Conservation (phyloP, 2,797 vertebrate genomes). For the Artibeus jamaicensis region DNA sequence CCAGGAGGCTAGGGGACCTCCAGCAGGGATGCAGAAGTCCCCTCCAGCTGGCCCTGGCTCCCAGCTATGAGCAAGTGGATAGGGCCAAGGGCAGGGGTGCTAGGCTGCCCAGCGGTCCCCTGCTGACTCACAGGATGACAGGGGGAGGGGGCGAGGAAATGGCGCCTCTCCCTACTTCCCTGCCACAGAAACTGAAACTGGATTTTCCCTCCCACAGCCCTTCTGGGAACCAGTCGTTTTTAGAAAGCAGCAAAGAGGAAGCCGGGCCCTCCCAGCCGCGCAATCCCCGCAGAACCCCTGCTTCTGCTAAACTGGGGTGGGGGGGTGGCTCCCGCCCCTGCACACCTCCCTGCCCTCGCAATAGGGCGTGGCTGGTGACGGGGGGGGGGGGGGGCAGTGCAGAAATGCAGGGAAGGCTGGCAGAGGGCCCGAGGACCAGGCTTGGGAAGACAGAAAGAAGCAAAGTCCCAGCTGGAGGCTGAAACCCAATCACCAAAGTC, state of each 20-base stretch:
- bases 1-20: background rate
- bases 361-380: background rate
- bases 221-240: conserved; percentile 54
- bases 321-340: background rate
- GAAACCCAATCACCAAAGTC: background rate
- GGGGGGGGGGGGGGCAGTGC: no score
- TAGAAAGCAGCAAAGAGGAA: conserved; percentile 66
- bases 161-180: conserved; percentile 20
- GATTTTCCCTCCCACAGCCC: background rate
- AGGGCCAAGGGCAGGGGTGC: background rate
- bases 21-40: background rate
- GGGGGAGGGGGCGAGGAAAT: background rate
- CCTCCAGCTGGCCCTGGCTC: background rate
- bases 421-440: background rate
- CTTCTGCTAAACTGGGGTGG: background rate
- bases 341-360: background rate
- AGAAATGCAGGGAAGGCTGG: background rate
- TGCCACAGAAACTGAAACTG: conserved; percentile 52
- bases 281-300: background rate
- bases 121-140: conserved; percentile 48
- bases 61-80: background rate
- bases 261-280: background rate
- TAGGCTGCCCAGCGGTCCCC: background rate
- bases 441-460: background rate
- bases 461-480: background rate